Percentiles rank a stretch among this genome's conserved stretches.
These are phyloP conservation scores for Onthophagus sagittarius DNA, from an alignment of 2,888 invertebrate species.

Conservation along the genomic window DNA sequence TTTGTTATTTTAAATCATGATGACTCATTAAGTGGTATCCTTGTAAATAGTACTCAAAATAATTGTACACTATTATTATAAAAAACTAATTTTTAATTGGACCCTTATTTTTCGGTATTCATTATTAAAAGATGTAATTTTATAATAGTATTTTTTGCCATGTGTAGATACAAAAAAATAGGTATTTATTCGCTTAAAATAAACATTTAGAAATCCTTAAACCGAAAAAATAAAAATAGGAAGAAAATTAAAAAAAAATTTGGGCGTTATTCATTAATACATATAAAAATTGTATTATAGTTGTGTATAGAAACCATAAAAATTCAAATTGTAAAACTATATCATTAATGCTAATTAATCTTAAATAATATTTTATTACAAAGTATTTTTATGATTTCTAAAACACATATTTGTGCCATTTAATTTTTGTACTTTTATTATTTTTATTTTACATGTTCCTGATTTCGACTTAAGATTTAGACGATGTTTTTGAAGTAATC, in stretches of 20 bases:
- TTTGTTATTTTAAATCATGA: no score
- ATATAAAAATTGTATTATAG: background rate
- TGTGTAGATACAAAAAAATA: slow-evolving; percentile 18
- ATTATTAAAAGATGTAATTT: slow-evolving; percentile 7
- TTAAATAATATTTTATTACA: background rate
- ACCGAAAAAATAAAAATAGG: background rate
- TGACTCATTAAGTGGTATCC: no score
- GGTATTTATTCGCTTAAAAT: background rate
- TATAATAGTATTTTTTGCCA: slow-evolving; percentile 22
- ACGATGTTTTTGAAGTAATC: background rate
- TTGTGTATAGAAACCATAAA: background rate
- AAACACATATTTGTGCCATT: background rate
- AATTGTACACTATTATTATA: background rate
- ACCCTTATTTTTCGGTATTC: no score
- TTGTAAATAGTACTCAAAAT: no score
- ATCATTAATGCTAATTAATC: background rate
- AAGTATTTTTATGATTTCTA: background rate
- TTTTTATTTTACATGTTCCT: background rate
- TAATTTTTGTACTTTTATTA: background rate
- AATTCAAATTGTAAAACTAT: background rate
- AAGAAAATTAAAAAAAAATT: background rate
- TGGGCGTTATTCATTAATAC: background rate
- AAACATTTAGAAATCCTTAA: background rate
- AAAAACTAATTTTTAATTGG: background rate
- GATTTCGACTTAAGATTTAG: background rate